These are phyloP conservation scores for Melanotaenia duboulayi DNA, from an alignment of 2,113 vertebrate species.

Conservation along the genomic window DNA sequence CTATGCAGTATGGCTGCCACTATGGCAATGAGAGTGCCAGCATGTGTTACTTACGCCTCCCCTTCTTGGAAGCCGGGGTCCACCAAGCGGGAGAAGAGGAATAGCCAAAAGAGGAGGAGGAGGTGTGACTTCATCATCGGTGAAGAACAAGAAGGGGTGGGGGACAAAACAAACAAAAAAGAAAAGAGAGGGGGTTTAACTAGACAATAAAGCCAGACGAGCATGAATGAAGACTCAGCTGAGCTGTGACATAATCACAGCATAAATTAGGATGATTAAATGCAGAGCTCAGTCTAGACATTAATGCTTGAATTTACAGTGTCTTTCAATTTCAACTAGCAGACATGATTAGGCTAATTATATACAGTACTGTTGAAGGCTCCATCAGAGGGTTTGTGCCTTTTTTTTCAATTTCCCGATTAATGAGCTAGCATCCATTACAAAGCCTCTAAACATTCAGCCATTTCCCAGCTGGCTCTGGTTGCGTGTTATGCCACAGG, in stretches of 20 bases:
- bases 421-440: constrained; percentile 1
- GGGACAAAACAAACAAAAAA: not conserved
- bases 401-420: not conserved
- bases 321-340: constrained; percentile 31
- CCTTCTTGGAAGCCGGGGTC: constrained; percentile 28
- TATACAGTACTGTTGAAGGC: constrained; percentile 16
- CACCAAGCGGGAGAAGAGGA: constrained; percentile 15
- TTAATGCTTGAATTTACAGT: constrained; percentile 39
- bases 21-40: constrained; percentile 25
- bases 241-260: not conserved
- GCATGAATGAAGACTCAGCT: constrained; percentile 15
- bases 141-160: constrained; percentile 12
- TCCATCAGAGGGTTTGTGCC: not conserved
- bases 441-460: constrained; percentile 4
- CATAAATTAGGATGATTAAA: constrained; percentile 42
- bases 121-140: constrained; percentile 28
- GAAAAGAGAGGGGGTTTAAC: not conserved
- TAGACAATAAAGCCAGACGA: not conserved
- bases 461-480: constrained; percentile 6
- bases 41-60: constrained; percentile 19
- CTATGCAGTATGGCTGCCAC: constrained; percentile 41
- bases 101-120: constrained; percentile 37
- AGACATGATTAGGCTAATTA: constrained; percentile 57
- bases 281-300: constrained; percentile 25
- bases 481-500: not conserved